Evolutionary conservation across 2,888 invertebrate species (phyloP).

Genomic region (Epirrita christyi): DNA sequence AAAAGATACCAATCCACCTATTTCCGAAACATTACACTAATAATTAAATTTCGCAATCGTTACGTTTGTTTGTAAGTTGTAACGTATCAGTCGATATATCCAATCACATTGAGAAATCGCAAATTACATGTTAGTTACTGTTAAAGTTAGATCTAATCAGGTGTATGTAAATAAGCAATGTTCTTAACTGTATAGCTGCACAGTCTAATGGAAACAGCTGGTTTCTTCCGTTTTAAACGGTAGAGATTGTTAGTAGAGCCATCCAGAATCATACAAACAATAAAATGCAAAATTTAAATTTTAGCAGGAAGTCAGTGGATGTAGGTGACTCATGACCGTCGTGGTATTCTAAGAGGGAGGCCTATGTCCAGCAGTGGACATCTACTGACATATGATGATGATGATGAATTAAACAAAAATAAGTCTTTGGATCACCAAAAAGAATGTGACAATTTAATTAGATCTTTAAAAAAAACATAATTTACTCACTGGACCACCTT

Average conservation of each 20-base stretch:
- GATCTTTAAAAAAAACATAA: too few species aligned
- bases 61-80: slow-evolving; percentile 22
- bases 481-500: too few species aligned
- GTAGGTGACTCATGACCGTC: too few species aligned
- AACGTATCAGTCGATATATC: slow-evolving; percentile 28
- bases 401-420: too few species aligned
- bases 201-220: slow-evolving; percentile 6
- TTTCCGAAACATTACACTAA: slow-evolving; percentile 28
- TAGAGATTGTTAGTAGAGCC: background rate
- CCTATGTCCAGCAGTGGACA: too few species aligned
- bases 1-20: slow-evolving; percentile 29
- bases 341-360: too few species aligned
- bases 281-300: too few species aligned
- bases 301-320: too few species aligned
- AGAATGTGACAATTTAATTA: too few species aligned
- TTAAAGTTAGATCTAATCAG: slow-evolving; percentile 41
- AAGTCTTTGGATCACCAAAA: too few species aligned
- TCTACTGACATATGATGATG: too few species aligned
- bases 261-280: too few species aligned
- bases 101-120: slow-evolving; percentile 39
- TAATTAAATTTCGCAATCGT: slow-evolving; percentile 39
- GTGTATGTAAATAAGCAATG: slow-evolving; percentile 40
- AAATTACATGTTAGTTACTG: slow-evolving; percentile 34
- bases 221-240: background rate
- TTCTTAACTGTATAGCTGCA: slow-evolving; percentile 10